These are phyloP conservation scores for Tetramorium parvispinum DNA, from an alignment of 1,140 invertebrate genomes.

Conservation along the genomic window DNA sequence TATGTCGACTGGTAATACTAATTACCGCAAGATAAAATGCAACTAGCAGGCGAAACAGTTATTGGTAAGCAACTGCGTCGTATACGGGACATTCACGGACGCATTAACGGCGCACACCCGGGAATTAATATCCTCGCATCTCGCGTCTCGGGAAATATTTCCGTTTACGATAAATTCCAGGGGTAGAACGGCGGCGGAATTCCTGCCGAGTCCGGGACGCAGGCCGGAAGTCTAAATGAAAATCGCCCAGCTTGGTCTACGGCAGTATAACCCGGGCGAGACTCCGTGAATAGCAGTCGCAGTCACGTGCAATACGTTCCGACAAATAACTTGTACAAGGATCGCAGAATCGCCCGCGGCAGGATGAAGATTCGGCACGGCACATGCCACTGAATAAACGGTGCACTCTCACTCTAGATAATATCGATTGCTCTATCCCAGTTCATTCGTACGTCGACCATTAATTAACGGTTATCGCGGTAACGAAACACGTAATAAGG, in stretches of 20 bases:
- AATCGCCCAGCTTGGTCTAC: slow-evolving; percentile 31
- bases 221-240: slow-evolving; percentile 61
- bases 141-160: slow-evolving; percentile 51
- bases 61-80: slow-evolving; percentile 8
- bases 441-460: background rate
- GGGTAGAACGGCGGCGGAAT: slow-evolving; percentile 44
- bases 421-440: slow-evolving; percentile 1
- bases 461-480: background rate
- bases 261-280: background rate
- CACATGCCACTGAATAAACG: slow-evolving; percentile 14
- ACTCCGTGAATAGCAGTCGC: slow-evolving; percentile 1
- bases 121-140: slow-evolving; percentile 50
- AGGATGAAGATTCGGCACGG: slow-evolving; percentile 24
- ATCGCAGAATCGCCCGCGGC: slow-evolving; percentile 23
- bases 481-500: background rate
- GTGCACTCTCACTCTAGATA: background rate
- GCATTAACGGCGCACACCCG: slow-evolving; percentile 33
- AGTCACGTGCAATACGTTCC: slow-evolving; percentile 29
- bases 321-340: background rate
- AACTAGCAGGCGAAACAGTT: slow-evolving; percentile 1
- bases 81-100: background rate
- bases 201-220: slow-evolving; percentile 32
- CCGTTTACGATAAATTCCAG: slow-evolving; percentile 63
- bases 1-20: slow-evolving; percentile 32
- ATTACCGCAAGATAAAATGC: slow-evolving; percentile 49